Conservation (phyloP, 2,888 invertebrate species). For the Zele albiditarsus region DNA sequence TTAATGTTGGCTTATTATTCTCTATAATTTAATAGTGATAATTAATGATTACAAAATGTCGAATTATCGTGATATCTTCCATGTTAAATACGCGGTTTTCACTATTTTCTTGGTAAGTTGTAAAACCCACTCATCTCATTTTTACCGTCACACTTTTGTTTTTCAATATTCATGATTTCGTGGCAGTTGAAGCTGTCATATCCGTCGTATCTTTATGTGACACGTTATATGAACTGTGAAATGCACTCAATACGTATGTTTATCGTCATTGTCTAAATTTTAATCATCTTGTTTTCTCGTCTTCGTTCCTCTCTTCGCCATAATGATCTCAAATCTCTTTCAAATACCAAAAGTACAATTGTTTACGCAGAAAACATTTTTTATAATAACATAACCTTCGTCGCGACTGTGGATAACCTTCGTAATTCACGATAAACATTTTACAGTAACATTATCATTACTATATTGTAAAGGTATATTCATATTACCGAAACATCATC, state of each 20-base stretch:
- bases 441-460: neutral
- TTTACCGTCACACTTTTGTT: constrained; percentile 7
- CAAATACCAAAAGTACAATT: too few relatives aligned
- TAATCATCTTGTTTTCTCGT: constrained; percentile 4
- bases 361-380: neutral
- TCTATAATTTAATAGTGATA: constrained; percentile 59
- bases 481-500: too few relatives aligned
- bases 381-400: neutral
- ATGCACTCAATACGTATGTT: neutral
- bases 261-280: neutral
- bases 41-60: constrained; percentile 67
- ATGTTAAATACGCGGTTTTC: constrained; percentile 66
- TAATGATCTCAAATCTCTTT: too few relatives aligned
- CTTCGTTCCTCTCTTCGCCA: too few relatives aligned
- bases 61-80: constrained; percentile 61
- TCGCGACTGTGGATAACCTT: neutral
- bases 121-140: constrained; percentile 22
- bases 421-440: neutral
- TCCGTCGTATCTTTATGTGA: constrained; percentile 38
- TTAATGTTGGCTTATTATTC: constrained; percentile 57
- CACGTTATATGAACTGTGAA: constrained; percentile 50
- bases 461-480: neutral
- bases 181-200: constrained; percentile 45
- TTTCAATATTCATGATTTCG: neutral
- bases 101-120: constrained; percentile 70